phyloP scores from a whole-genome alignment of 2,113 vertebrate genomes.

The Misgurnus mizolepis region DNA sequence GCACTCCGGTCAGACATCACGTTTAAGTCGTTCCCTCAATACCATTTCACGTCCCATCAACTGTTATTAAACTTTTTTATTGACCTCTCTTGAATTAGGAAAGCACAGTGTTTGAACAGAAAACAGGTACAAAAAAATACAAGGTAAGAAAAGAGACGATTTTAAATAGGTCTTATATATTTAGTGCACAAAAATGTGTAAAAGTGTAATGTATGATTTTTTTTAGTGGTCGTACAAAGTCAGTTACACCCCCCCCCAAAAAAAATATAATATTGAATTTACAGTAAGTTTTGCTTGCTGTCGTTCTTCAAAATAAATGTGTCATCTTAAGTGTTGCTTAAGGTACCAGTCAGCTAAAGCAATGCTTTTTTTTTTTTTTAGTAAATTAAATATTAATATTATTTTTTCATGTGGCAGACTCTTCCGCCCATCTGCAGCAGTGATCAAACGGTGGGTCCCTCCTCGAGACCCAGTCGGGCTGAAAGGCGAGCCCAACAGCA shows the following conservation, averaged over 20 bases:
- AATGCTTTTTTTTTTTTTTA: background rate
- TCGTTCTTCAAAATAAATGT: too few relatives aligned
- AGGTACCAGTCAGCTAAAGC: background rate
- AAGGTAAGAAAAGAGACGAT: slow-evolving; percentile 36
- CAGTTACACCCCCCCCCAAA: too few relatives aligned
- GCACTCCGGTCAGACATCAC: slow-evolving; percentile 25
- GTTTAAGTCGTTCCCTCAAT: background rate
- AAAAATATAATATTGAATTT: too few relatives aligned
- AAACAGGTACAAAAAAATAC: slow-evolving; percentile 36
- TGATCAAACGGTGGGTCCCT: background rate
- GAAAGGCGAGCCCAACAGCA: slow-evolving; percentile 57
- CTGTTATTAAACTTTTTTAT: background rate
- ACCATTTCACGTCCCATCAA: background rate
- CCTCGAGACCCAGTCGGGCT: slow-evolving; percentile 56
- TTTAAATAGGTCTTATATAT: background rate
- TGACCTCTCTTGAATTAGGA: slow-evolving; percentile 17
- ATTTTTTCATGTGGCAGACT: slow-evolving; percentile 67
- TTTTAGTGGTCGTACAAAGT: too few relatives aligned
- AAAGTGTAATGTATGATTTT: too few relatives aligned
- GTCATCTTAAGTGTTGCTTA: too few relatives aligned
- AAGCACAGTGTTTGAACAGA: slow-evolving; percentile 7
- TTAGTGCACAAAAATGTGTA: too few relatives aligned
- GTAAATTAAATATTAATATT: background rate
- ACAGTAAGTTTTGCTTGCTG: too few relatives aligned
- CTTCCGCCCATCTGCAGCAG: slow-evolving; percentile 75